Conservation (phyloP, 2,888 invertebrate genomes). For the Lycophotia porphyrea region DNA sequence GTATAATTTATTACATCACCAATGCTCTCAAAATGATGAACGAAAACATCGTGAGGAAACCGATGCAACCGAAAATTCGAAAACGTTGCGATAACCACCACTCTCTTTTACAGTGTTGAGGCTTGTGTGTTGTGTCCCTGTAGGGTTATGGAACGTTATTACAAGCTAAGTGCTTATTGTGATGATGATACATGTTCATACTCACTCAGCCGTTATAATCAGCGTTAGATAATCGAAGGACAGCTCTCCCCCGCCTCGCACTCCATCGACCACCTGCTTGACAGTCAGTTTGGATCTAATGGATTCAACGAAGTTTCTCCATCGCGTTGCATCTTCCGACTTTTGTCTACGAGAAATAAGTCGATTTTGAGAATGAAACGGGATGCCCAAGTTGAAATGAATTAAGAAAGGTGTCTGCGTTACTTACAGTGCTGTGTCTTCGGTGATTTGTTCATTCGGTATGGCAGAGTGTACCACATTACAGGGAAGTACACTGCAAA, state of each 20-base stretch:
- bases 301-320: slow-evolving; percentile 93
- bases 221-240: slow-evolving; percentile 95
- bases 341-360: slow-evolving; percentile 72
- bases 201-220: slow-evolving; percentile 95
- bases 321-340: slow-evolving; percentile 91
- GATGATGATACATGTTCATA: neutral
- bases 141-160: neutral
- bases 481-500: slow-evolving; percentile 90
- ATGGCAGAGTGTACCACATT: slow-evolving; percentile 89
- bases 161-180: neutral
- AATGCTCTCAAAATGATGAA: neutral
- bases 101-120: neutral
- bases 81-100: neutral
- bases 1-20: neutral
- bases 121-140: neutral
- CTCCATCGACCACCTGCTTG: slow-evolving; percentile 95
- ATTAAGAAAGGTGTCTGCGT: neutral
- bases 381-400: neutral
- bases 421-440: slow-evolving; percentile 83
- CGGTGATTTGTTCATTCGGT: slow-evolving; percentile 76
- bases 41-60: neutral
- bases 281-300: slow-evolving; percentile 95
- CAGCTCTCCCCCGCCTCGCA: slow-evolving; percentile 93
- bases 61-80: neutral
- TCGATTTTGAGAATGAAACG: neutral